Base-by-base conservation (phyloP, 2,797 vertebrate species). In the Alosa sapidissima region DNA sequence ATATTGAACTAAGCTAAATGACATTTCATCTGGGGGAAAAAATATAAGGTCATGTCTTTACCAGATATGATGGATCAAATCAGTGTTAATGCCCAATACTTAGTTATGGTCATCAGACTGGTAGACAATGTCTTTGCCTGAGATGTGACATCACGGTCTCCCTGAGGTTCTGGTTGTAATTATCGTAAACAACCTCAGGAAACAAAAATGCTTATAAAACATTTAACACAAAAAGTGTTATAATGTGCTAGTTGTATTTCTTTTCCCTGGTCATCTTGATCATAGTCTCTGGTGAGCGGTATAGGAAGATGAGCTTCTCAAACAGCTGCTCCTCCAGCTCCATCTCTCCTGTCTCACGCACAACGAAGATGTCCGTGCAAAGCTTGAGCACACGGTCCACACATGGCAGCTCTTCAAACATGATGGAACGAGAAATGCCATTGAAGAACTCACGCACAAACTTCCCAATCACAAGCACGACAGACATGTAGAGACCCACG, bases 401-500 rank as follows among this genome's bases (percentile, higher is more conserved):
- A 0, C 92, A 93, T 0, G 96, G 96, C 84, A 96, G 91, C 86
- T 97, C 95, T 86, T 96, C 95, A 0, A 95, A 96, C 96, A 94
- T 95, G 89, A 97, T 96, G 89, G 95, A 97, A 60, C 92, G 91
- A 0, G 95, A 95, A 84, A 96, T 96, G 75, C 96, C 93, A 0
- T 93, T 96, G 91, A 97, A 96, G 91, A 95, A 96, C 86, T 97
- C 95, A 33, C 93, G 90, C 87, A 95, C 95, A 78, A 97, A 96
- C 91, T 96, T 96, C 5, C 95, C 95, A 0, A 95, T 91, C 84
- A 95, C 96, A 85, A 94, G 89, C 81, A 95, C 95, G 58, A 96
- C 94, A 0, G 94, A 96, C 95, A 96, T 94, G 83, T 95, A 95
- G 81, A 96, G 92, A n/a, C 95, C 95, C 0, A 94, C 90, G 0